These are phyloP conservation scores for Lithosia quadra DNA, from an alignment of 2,888 invertebrate genomes.

Conservation along the genomic window DNA sequence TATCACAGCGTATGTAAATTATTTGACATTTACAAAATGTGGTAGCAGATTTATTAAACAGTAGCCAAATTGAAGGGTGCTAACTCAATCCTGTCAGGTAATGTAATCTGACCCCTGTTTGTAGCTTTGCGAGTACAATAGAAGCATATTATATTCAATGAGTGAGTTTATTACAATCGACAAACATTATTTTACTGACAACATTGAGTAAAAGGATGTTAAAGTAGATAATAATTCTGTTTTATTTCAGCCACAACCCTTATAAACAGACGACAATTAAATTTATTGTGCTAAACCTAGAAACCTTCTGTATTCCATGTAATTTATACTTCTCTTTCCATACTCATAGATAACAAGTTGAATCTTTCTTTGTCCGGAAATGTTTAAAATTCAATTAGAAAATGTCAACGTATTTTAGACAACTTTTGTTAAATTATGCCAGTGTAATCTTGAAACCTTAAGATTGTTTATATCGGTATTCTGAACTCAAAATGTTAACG, in stretches of 20 bases:
- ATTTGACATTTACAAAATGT: background rate
- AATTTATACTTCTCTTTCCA: conserved; percentile 2
- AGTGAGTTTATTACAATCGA: background rate
- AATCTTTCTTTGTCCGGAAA: conserved; percentile 25
- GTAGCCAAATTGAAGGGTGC: conserved; percentile 5
- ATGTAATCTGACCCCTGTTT: conserved; percentile 25
- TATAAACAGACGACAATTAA: conserved; percentile 1
- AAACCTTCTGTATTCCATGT: background rate
- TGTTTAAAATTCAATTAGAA: conserved; percentile 42
- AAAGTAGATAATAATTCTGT: background rate
- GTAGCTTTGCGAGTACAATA: conserved; percentile 27
- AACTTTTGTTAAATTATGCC: conserved; percentile 47
- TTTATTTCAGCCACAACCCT: background rate
- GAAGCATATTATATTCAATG: background rate
- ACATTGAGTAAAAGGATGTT: background rate
- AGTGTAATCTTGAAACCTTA: conserved; percentile 43
- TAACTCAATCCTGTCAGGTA: conserved; percentile 24
- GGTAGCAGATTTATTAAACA: conserved; percentile 10
- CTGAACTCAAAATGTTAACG: conserved; percentile 31
- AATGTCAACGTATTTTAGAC: conserved; percentile 46
- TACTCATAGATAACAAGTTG: conserved; percentile 25
- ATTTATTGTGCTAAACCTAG: background rate
- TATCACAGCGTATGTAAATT: background rate
- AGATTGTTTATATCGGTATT: conserved; percentile 40
- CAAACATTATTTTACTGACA: conserved; percentile 16